Base-by-base conservation (phyloP, 2,888 invertebrate genomes). In the Silvanus unidentatus region DNA sequence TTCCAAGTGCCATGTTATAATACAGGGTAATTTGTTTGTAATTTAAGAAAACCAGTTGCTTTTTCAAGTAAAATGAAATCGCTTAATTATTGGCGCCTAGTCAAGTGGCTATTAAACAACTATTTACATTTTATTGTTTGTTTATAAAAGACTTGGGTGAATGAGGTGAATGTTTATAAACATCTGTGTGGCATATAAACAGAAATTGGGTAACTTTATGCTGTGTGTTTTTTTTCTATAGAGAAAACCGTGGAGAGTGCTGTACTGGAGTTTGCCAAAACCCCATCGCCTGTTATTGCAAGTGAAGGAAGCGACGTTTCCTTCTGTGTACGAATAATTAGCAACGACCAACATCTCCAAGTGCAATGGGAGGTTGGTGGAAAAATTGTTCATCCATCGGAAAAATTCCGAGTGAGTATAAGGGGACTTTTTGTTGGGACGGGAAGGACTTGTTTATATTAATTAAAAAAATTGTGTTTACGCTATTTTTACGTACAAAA, bases 301-400 rank as follows among this genome's bases (percentile, higher is more conserved):
- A 63, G 64, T 15, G 68, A 71, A 41, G 79, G 79, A 2, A 66
- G 70, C 16, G 72, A 73, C 13, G 78, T 74, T 1, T 72, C 75
- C 36, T 81, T 81, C 65, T 78, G 77, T 62, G 76, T 76, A 5
- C 71, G 76, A 50, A 68, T 79, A 42, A 72, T 72, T 28, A 75
- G 74, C 50, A 9, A 37, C 4, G 42, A 37, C 30, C 58, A 65
- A 44, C 63, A 55, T 41, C 69, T 75, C 9, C 61, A 67, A 34
- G 65, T 79, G 39, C 62, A 59, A 30, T 85, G 85, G 84, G 73
- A 73, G 53, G 71, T 79, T 40, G 77, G 74, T 45, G 78, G 76
- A 44, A 66, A 55, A 42, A 45, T 45, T 38, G 58, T 66, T 15
- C 39, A 32, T 10, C 51, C 52, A 40, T 54, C 57, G 10, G 52